phyloP scores from a whole-genome alignment of 1,140 invertebrate species.

The Hypsibius dujardini region DNA sequence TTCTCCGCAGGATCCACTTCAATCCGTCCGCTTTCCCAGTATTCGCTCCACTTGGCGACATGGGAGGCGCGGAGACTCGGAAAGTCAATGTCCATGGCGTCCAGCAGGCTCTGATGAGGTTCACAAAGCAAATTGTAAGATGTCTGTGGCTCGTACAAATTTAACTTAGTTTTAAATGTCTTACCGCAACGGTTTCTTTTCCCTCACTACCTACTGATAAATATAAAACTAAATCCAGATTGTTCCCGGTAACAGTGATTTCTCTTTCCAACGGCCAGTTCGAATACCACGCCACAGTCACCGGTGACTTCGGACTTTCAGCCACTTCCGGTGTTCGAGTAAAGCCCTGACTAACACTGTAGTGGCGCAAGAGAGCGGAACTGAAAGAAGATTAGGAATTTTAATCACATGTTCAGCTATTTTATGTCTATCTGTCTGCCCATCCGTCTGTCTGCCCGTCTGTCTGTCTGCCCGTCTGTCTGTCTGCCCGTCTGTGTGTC shows the following conservation, averaged over 20 bases:
- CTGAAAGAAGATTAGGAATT: too few relatives aligned
- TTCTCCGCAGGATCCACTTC: slow-evolving; percentile 26
- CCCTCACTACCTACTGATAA: neutral
- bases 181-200: neutral
- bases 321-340: too few relatives aligned
- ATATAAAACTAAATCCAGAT: neutral
- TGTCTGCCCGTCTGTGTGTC: too few relatives aligned
- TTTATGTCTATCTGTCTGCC: too few relatives aligned
- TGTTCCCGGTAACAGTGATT: neutral
- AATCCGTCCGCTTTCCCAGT: slow-evolving; percentile 28
- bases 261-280: neutral
- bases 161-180: neutral
- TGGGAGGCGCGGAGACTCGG: neutral
- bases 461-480: too few relatives aligned
- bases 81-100: neutral
- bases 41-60: neutral
- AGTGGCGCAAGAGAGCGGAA: too few relatives aligned
- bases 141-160: neutral
- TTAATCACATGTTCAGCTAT: too few relatives aligned
- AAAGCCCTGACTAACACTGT: too few relatives aligned
- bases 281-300: neutral
- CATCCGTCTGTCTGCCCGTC: too few relatives aligned
- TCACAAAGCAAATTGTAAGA: neutral
- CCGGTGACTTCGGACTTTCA: neutral
- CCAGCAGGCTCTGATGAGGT: neutral